Evolutionary conservation across 2,113 vertebrate genomes (phyloP).

Genomic region (Dasyurus viverrinus): DNA sequence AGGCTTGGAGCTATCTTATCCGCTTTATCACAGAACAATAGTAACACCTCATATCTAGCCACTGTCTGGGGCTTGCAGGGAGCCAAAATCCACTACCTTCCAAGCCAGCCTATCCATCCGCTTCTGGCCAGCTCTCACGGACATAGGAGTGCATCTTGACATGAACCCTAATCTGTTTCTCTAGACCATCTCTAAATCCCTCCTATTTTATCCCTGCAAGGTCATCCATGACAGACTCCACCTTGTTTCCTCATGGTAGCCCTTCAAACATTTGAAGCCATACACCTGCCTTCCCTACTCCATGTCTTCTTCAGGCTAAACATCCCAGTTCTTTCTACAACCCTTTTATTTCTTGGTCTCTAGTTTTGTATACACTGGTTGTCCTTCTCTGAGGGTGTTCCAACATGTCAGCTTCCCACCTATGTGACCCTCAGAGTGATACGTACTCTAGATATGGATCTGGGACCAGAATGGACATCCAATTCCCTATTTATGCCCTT

Average conservation of each 20-base stretch:
- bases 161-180: background rate
- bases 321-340: background rate
- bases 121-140: background rate
- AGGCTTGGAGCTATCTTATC: background rate
- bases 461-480: background rate
- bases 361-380: background rate
- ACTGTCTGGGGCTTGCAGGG: background rate
- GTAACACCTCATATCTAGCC: background rate
- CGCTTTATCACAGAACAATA: background rate
- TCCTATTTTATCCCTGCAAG: background rate
- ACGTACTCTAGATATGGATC: background rate
- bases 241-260: background rate
- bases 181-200: background rate
- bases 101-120: background rate
- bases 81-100: background rate
- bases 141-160: background rate
- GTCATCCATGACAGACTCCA: background rate
- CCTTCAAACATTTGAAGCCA: background rate
- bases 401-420: background rate
- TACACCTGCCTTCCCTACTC: background rate
- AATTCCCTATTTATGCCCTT: background rate
- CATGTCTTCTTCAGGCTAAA: background rate
- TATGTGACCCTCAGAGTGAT: background rate
- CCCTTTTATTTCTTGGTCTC: background rate
- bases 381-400: background rate